phyloP scores from a whole-genome alignment of 2,888 invertebrate species.

The Lasioglossum vierecki region DNA sequence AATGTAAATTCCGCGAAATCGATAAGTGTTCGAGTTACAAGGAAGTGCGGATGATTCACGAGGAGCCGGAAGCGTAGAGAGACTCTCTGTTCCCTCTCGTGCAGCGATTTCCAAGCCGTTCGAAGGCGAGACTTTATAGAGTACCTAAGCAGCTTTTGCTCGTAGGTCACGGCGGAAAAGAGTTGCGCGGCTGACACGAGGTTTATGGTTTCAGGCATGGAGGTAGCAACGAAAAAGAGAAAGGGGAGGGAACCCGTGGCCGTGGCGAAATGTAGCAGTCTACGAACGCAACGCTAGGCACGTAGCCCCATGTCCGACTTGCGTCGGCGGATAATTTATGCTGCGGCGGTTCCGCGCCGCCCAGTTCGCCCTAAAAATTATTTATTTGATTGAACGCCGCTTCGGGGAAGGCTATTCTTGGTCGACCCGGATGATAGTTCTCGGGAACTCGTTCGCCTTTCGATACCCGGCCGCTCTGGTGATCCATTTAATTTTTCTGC shows the following conservation, averaged over 20 bases:
- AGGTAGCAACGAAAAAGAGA: constrained; percentile 26
- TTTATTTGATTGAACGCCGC: constrained; percentile 79
- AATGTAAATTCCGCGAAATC: constrained; percentile 19
- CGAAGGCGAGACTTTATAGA: constrained; percentile 46
- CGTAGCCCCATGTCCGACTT: constrained; percentile 64
- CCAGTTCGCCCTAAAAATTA: constrained; percentile 78
- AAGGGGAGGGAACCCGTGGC: constrained; percentile 22
- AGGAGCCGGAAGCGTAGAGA: constrained; percentile 39
- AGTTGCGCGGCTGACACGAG: constrained; percentile 50
- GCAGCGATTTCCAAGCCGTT: constrained; percentile 41
- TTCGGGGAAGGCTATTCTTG: constrained; percentile 75
- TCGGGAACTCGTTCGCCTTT: constrained; percentile 43
- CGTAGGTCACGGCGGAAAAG: constrained; percentile 32
- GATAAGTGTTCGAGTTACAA: constrained; percentile 62
- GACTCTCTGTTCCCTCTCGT: constrained; percentile 30
- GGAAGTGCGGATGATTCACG: constrained; percentile 70
- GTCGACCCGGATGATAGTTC: constrained; percentile 56
- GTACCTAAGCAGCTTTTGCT: constrained; percentile 21
- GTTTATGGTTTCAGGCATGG: constrained; percentile 50
- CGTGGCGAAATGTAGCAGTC: constrained; percentile 59
- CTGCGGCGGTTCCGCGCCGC: constrained; percentile 76
- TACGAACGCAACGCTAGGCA: constrained; percentile 54
- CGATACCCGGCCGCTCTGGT: constrained; percentile 34
- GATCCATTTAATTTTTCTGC: constrained; percentile 20
- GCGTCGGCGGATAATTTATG: constrained; percentile 80